A percentile compares a stretch with the other conserved stretches of the same genome.
phyloP scores from a whole-genome alignment of 1,140 invertebrate genomes.

The Heliconius hermathena region DNA sequence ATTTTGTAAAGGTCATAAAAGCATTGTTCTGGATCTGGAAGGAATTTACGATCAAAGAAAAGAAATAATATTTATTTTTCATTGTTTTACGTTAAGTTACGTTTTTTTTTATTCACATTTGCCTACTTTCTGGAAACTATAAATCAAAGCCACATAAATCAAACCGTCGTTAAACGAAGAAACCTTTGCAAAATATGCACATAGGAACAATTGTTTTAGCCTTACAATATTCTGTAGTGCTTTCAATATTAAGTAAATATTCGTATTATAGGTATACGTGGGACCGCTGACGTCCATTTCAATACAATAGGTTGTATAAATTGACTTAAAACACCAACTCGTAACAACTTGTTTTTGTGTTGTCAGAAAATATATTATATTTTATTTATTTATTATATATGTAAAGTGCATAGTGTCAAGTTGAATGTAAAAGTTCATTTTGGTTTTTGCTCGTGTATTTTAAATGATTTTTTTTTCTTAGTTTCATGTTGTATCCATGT shows the following conservation, averaged over 20 bases:
- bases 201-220: not conserved
- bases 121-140: not conserved
- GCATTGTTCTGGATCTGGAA: too few species aligned
- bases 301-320: constrained; percentile 21
- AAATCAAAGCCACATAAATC: not conserved
- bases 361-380: constrained; percentile 16
- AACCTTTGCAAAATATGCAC: not conserved
- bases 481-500: too few species aligned
- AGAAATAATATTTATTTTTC: too few species aligned
- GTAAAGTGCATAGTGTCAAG: not conserved
- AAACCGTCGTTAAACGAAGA: not conserved
- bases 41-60: too few species aligned
- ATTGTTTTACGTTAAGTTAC: too few species aligned
- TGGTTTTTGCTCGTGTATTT: not conserved
- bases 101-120: too few species aligned
- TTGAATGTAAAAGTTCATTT: not conserved
- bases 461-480: not conserved
- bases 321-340: constrained; percentile 18
- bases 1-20: too few species aligned
- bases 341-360: constrained; percentile 25
- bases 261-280: not conserved
- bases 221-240: not conserved
- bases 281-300: not conserved
- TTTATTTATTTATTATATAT: constrained; percentile 14
- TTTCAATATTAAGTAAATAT: not conserved